Evolutionary conservation across 1,140 invertebrate species (phyloP).

Genomic region (Lineus longissimus): DNA sequence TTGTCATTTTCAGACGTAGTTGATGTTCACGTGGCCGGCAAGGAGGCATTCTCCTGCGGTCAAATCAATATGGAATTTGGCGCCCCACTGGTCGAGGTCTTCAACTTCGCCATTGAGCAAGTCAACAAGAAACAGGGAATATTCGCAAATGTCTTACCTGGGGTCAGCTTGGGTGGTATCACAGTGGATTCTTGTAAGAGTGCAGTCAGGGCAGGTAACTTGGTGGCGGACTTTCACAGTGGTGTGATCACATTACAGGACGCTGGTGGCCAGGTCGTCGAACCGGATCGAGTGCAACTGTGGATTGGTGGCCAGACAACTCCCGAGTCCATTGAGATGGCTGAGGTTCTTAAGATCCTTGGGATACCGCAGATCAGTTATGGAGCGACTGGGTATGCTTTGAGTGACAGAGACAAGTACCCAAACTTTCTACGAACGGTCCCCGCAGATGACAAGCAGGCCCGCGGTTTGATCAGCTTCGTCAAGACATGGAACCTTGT

Average conservation of each 20-base stretch:
- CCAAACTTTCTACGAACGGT: slow-evolving; percentile 76
- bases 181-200: slow-evolving; percentile 43
- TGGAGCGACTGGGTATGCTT: slow-evolving; percentile 64
- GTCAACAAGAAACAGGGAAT: slow-evolving; percentile 39
- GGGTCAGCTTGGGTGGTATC: slow-evolving; percentile 36
- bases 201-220: slow-evolving; percentile 39
- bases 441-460: slow-evolving; percentile 78
- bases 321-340: slow-evolving; percentile 69
- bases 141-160: slow-evolving; percentile 27
- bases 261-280: slow-evolving; percentile 17
- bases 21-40: slow-evolving; percentile 43
- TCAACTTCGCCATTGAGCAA: slow-evolving; percentile 45
- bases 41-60: slow-evolving; percentile 45
- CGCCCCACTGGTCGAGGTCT: slow-evolving; percentile 44
- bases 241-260: slow-evolving; percentile 25
- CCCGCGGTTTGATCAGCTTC: slow-evolving; percentile 64
- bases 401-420: slow-evolving; percentile 53
- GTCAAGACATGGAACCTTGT: slow-evolving; percentile 38
- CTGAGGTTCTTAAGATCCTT: slow-evolving; percentile 62
- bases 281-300: slow-evolving; percentile 32
- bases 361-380: slow-evolving; percentile 74
- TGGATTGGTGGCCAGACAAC: slow-evolving; percentile 51
- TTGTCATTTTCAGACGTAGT: slow-evolving; percentile 38
- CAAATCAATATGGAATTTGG: slow-evolving; percentile 44
- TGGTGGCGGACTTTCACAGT: slow-evolving; percentile 47